Percentiles rank a stretch among this genome's conserved stretches.
phyloP scores from a whole-genome alignment of 2,797 vertebrate species.

The Phoebastria nigripes region DNA sequence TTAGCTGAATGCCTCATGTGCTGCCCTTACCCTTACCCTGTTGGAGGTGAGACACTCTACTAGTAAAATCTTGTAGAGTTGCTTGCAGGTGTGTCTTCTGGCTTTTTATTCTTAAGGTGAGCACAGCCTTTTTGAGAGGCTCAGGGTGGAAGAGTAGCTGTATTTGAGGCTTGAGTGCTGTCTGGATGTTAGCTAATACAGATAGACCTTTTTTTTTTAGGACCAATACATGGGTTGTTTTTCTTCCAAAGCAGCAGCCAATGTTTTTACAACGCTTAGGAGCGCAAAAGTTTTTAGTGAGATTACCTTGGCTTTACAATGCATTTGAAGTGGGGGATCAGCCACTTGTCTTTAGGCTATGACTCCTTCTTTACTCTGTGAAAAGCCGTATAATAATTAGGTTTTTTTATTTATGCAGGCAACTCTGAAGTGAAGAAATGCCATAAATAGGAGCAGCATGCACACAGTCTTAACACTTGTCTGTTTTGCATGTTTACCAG shows the following conservation, averaged over 20 bases:
- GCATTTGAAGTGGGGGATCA: neutral
- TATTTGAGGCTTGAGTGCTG: neutral
- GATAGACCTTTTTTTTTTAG: too few relatives aligned
- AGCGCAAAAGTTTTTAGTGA: neutral
- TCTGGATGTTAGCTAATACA: neutral
- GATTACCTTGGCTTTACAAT: neutral
- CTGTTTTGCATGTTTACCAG: neutral
- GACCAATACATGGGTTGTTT: fast-evolving
- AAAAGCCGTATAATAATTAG: neutral
- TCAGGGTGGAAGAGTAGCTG: neutral
- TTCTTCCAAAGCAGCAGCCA: neutral
- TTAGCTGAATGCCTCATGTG: neutral
- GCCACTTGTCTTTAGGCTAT: neutral
- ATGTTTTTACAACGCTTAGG: neutral
- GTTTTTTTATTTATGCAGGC: neutral
- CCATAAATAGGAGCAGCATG: neutral
- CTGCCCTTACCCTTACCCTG: neutral
- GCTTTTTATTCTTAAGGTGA: neutral
- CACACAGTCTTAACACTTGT: neutral
- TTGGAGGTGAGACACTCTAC: neutral
- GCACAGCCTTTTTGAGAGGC: neutral
- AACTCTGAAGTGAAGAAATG: neutral
- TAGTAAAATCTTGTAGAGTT: neutral
- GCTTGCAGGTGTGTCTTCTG: neutral
- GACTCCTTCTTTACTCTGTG: neutral